Evolutionary conservation across 53 echinoderm and acorn worm species (phyloP), one percentile per base, ranked within the genome.

Genomic region (Holothuria leucospilota): DNA sequence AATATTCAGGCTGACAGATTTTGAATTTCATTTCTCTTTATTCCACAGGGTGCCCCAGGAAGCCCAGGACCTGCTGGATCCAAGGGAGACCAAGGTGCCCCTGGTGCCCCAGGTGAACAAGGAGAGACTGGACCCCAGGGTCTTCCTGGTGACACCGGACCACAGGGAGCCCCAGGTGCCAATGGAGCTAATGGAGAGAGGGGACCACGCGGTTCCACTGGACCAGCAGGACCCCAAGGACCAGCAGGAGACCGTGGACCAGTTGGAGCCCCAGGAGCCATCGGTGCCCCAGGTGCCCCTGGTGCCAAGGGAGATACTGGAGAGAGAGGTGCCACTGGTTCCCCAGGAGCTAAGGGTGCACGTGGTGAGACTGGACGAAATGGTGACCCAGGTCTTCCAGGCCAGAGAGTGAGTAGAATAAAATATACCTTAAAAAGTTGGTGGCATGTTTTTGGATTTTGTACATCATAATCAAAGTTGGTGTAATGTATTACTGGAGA

Each of bases 351-450:
- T 20, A 96, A 96, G 88, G 96, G 96, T 66, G 59, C 82, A 51
- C 79, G 88, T 77, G 96, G 96, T 66, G 96, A 96, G 70, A 86
- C 92, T 78, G 96, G 96, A 86, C 90, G 96, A 25, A 62, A 84
- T 21, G 96, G 96, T 86, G 96, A 94, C 40, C 90, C 96, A 63
- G 96, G 96, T 63, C 87, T 96, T 56, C 90, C 91, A 62, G 96
- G 96, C 88, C 82, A 87, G 84, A 88, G 91, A 70, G 95, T 93
- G 79, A 82, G 93, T 80, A 56, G 18, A 4, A 88, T 49, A 20
- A 1, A 41, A 20, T 16, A 21, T 39, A 5, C 16, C 4, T 39
- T 39, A 13, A 4, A 29, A 26, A 28, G 38, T 25, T 58, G 9
- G 29, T 52, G 16, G 58, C 13, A 25, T 39, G 39, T n/a, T n/a